Percentiles rank a stretch among this genome's conserved stretches.
phyloP scores from a whole-genome alignment of 2,797 vertebrate species.

The Lates japonicus region DNA sequence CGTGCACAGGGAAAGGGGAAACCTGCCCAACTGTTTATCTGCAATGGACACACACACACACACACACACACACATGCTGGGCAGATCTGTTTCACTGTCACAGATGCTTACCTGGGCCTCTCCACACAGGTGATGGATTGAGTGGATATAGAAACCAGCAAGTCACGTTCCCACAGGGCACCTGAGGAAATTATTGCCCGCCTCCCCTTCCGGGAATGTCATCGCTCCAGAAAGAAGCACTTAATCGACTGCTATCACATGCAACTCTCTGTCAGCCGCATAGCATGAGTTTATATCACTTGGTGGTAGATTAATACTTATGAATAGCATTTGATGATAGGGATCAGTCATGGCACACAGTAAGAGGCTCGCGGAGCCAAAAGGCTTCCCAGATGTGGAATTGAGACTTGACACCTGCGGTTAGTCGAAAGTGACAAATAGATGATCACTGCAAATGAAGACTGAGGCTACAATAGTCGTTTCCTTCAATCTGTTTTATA shows the following conservation, averaged over 20 bases:
- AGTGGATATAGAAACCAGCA: constrained; percentile 83
- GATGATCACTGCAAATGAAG: constrained; percentile 54
- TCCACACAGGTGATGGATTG: constrained; percentile 84
- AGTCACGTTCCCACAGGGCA: constrained; percentile 78
- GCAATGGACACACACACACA: constrained; percentile 57
- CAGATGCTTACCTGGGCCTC: constrained; percentile 84
- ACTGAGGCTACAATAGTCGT: constrained; percentile 42
- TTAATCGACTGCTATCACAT: constrained; percentile 78
- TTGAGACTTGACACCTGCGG: too few relatives aligned
- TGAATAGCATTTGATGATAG: constrained; percentile 60
- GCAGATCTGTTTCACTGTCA: constrained; percentile 83
- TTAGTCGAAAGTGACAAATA: constrained; percentile 53
- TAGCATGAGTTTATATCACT: constrained; percentile 55
- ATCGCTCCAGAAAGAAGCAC: constrained; percentile 69
- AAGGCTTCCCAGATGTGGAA: constrained; percentile 38
- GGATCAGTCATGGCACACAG: constrained; percentile 60
- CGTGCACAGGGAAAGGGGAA: constrained; percentile 62
- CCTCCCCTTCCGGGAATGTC: constrained; percentile 68
- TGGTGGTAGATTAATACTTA: constrained; percentile 66
- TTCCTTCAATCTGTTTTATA: not conserved
- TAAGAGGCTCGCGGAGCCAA: constrained; percentile 33
- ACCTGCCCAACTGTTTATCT: constrained; percentile 85
- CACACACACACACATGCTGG: constrained; percentile 54
- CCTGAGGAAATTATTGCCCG: constrained; percentile 80
- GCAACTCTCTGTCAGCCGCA: constrained; percentile 53